Evolutionary conservation across 2,888 invertebrate species (phyloP), one percentile per base, ranked within the genome.

Genomic region (Chalcis sispes): DNA sequence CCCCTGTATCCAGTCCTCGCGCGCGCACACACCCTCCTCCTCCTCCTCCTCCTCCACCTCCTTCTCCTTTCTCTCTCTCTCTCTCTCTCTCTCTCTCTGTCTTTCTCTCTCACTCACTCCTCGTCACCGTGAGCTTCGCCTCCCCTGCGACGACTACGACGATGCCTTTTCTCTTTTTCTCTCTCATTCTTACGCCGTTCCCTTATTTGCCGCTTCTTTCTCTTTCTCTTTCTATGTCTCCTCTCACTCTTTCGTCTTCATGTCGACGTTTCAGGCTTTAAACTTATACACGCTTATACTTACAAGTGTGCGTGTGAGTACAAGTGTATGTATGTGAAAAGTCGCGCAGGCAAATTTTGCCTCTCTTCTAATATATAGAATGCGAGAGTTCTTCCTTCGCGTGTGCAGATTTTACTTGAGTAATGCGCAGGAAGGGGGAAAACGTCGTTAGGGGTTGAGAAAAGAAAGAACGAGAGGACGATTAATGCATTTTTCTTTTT

Each of bases 1-100:
- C 82, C 83, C 84, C 80, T 77, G 76, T 77, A 78, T 77, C 77
- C 32, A 65, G n/a, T n/a, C n/a, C n/a, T n/a, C n/a, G n/a, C 56
- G 50, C 2, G 2, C 3, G 58, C 62, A 36, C 48, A 20, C 58
- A 29, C 50, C 40, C 50, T 29, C 50, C 65, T 40, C 42, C 62
- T 23, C 13, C 36, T 3, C 2, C 75, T n/a, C 67, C 75, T 77
- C 66, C 65, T 77, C 67, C 75, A 29, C 13, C 15, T 32, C 10
- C 4, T 36, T 7, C 10, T 7, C 10, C 4, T 36, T 4, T 36
- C 4, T 8, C 25, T 27, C 25, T 20, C 25, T 50, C 40, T 18
- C 61, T 7, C 15, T 36, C n/a, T n/a, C 13, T 18, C 52, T 36
- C 4, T 36, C 4, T 36, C 4, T 36, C 4, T 36, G 36, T 36